These are phyloP conservation scores for Zaprionus davidi DNA, from an alignment of 1,140 invertebrate species.

Conservation along the genomic window DNA sequence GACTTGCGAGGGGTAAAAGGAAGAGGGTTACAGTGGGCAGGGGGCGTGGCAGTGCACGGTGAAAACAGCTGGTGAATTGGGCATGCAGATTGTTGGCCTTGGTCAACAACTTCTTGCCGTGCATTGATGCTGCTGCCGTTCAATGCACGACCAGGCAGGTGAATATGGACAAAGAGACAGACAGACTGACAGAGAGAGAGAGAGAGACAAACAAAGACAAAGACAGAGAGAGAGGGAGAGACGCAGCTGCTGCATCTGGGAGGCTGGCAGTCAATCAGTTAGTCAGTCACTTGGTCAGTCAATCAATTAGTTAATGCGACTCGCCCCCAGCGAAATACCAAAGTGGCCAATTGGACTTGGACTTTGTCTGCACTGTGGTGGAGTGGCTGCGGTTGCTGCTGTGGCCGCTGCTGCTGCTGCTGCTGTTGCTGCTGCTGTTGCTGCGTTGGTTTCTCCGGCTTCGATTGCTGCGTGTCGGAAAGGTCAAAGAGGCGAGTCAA, in stretches of 20 bases:
- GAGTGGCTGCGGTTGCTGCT: neutral
- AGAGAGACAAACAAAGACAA: neutral
- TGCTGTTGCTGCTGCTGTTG: neutral
- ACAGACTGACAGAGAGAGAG: neutral
- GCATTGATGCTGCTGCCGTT: slow-evolving; percentile 23
- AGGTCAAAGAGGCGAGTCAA: slow-evolving; percentile 52
- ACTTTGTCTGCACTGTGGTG: neutral
- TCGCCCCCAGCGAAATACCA: slow-evolving; percentile 15
- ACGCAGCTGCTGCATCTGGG: neutral
- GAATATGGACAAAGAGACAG: slow-evolving; percentile 25
- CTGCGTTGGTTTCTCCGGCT: slow-evolving; percentile 11
- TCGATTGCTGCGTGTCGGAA: slow-evolving; percentile 36
- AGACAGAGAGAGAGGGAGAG: neutral
- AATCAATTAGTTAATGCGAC: slow-evolving; percentile 19
- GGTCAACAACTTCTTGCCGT: slow-evolving; percentile 38
- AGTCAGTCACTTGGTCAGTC: slow-evolving; percentile 20
- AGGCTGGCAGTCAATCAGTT: slow-evolving; percentile 6
- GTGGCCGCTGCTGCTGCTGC: neutral
- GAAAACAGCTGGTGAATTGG: slow-evolving; percentile 45
- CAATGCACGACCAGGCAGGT: slow-evolving; percentile 25
- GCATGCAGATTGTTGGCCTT: slow-evolving; percentile 70
- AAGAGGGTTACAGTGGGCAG: neutral
- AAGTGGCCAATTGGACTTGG: slow-evolving; percentile 29
- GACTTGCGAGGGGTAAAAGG: neutral
- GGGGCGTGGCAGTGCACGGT: slow-evolving; percentile 9